These are phyloP conservation scores for Aselliscus stoliczkanus DNA, from an alignment of 2,797 vertebrate species.

Conservation along the genomic window DNA sequence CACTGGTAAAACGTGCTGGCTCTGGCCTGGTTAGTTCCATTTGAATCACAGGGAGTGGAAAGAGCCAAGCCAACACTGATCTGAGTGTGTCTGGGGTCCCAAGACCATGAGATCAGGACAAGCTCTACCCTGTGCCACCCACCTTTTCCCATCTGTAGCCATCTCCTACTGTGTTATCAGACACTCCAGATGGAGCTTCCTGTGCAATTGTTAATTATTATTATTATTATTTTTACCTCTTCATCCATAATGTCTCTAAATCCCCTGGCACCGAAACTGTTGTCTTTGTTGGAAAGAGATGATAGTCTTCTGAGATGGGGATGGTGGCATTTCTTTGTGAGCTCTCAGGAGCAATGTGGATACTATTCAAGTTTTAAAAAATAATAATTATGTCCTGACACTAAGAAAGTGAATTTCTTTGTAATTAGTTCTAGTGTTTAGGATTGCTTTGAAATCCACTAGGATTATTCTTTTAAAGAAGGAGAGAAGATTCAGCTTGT, in stretches of 20 bases:
- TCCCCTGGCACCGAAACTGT: slow-evolving; percentile 52
- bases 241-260: slow-evolving; percentile 60
- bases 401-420: slow-evolving; percentile 72
- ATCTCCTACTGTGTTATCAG: slow-evolving; percentile 62
- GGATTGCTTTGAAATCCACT: slow-evolving; percentile 64
- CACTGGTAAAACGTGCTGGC: neutral
- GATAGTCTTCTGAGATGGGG: slow-evolving; percentile 47
- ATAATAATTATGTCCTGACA: slow-evolving; percentile 73
- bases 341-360: slow-evolving; percentile 43
- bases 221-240: slow-evolving; percentile 73
- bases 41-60: neutral
- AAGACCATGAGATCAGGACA: slow-evolving; percentile 38
- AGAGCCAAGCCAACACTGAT: neutral
- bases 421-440: slow-evolving; percentile 67
- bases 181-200: slow-evolving; percentile 67
- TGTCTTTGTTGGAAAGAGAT: slow-evolving; percentile 69
- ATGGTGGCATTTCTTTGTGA: slow-evolving; percentile 51
- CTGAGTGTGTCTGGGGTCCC: slow-evolving; percentile 45
- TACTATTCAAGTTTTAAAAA: slow-evolving; percentile 66
- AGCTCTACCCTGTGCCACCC: slow-evolving; percentile 62
- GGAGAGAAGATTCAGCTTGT: slow-evolving; percentile 55
- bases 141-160: slow-evolving; percentile 70
- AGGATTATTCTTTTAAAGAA: slow-evolving; percentile 50
- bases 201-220: slow-evolving; percentile 62
- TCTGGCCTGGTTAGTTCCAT: neutral